Evolutionary conservation across 1,140 invertebrate genomes (phyloP), one percentile per base, ranked within the genome.

Genomic region (Pseudomyrmex cubaensis): DNA sequence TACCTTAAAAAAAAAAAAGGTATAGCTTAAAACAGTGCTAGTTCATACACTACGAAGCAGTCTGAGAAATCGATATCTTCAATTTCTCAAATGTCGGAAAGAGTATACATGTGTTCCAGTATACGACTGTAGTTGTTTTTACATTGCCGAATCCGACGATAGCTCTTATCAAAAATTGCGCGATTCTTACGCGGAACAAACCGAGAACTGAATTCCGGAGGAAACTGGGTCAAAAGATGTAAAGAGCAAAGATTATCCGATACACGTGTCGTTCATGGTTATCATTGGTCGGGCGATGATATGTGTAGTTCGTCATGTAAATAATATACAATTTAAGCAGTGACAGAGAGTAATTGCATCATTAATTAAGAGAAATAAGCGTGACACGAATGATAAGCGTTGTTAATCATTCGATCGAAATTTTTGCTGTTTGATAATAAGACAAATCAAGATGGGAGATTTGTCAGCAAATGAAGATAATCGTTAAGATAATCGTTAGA

Each of bases 231-330:
- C 56, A 20, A 12, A 48, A 50, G 66, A 50, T 80, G 2, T 10
- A 50, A 57, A 48, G 57, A 22, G 44, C 52, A 78, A 17, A 80
- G 66, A 9, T 17, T 59, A 61, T 50, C 25, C 20, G n/a, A 50
- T 35, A 80, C 54, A 80, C 22, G 22, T 72, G 66, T 50, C 22
- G 9, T 2, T 12, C 54, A 59, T 69, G 20, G 0, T 70, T 78
- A 78, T 80, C 76, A 72, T 52, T 44, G 48, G 54, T 57, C 54
- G 10, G 22, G 1, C 15, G 44, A 48, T 17, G 44, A 70, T 66
- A 35, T 35, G 35, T 7, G 5, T 35, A 15, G 25, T 2, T 77
- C 48, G 20, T 66, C 64, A 17, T 48, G 25, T 69, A 69, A 62
- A 80, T 35, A 35, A 57, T 7, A 9, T 17, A 59, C 2, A 59